Conservation (phyloP, 2,888 invertebrate genomes). For the Epirrita christyi region DNA sequence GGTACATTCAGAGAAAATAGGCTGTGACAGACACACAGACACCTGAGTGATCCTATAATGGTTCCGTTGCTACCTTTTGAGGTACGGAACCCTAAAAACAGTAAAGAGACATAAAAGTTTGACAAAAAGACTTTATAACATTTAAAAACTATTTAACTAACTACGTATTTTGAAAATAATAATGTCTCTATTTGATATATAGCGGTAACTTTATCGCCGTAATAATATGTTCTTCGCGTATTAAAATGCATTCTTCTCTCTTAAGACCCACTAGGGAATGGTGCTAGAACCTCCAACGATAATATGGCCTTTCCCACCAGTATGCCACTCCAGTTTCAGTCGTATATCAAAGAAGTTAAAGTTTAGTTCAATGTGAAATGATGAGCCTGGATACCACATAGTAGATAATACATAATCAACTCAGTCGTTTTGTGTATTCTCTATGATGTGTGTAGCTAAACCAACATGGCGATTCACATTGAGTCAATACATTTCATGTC, state of each 20-base stretch:
- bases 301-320: neutral
- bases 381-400: too few relatives aligned
- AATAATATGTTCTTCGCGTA: conserved; percentile 3
- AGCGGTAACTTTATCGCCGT: conserved; percentile 1
- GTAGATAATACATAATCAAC: too few relatives aligned
- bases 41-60: too few relatives aligned
- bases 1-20: too few relatives aligned
- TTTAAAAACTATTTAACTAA: too few relatives aligned
- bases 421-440: too few relatives aligned
- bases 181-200: conserved; percentile 4
- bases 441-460: conserved; percentile 5
- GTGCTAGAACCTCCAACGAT: neutral
- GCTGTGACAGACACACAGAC: too few relatives aligned
- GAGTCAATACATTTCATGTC: conserved; percentile 8
- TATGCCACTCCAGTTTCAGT: neutral
- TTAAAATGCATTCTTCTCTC: conserved; percentile 10
- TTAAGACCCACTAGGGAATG: neutral
- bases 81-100: too few relatives aligned
- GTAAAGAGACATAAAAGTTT: too few relatives aligned
- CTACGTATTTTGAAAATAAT: too few relatives aligned
- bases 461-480: conserved; percentile 2
- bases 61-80: too few relatives aligned
- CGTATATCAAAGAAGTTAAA: neutral
- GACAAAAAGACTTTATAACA: too few relatives aligned
- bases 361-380: neutral